Evolutionary conservation across 2,113 vertebrate species (phyloP), one percentile per base, ranked within the genome.

Genomic region (Ahaetulla prasina): DNA sequence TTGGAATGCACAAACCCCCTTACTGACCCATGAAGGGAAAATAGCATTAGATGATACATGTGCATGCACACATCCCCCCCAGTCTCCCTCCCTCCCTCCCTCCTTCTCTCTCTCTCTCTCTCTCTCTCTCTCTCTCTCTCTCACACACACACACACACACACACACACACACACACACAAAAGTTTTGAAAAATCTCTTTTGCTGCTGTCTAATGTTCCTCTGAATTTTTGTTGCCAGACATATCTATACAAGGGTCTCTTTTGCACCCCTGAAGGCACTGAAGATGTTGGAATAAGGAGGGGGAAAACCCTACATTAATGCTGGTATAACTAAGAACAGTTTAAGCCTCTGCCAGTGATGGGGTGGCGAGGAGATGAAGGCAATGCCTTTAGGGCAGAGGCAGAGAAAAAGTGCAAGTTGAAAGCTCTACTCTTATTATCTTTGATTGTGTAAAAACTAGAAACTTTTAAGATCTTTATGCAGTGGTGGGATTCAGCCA

Each of bases 121-220:
- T 52, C 50, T 52, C 52, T 1, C 52, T n/a, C n/a, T n/a, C n/a
- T n/a, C n/a, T n/a, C n/a, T n/a, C n/a, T n/a, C n/a, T n/a, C n/a
- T n/a, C n/a, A n/a, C n/a, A n/a, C n/a, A n/a, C n/a, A 12, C 2
- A 3, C 23, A 6, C 16, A 5, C 3, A 4, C 3, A 4, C 52
- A 18, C 0, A 7, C 52, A 54, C 18, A 54, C 18, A 54, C 1
- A 57, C 57, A 63, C 60, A 63, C 60, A 57, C 10, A 63, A 0
- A 30, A 10, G 10, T 74, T 35, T 74, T 8, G 1, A 0, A 39
- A 2, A 74, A 35, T 74, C 6, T 74, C 16, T 74, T 74, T 74
- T 74, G 5, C 30, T 39, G 68, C n/a, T 6, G 6, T 74, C 16
- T 16, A 39, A 39, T 63, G 60, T n/a, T 63, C 27, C 11, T 63